These are phyloP conservation scores for Gyrodactylus bullatarudis DNA, from an alignment of 1,140 invertebrate genomes.

Conservation along the genomic window DNA sequence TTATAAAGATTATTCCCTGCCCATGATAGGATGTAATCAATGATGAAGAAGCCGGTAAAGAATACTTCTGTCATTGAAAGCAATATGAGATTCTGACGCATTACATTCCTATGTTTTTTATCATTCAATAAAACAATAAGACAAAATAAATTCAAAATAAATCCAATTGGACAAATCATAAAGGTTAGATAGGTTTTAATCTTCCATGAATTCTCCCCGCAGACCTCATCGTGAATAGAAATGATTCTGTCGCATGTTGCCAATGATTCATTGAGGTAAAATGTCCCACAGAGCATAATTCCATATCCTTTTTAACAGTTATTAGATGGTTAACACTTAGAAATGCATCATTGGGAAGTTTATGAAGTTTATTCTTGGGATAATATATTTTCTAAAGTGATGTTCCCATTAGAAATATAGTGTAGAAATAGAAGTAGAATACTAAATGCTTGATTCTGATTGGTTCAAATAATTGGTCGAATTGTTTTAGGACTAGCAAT, in stretches of 20 bases:
- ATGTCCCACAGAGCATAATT: background rate
- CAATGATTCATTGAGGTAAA: background rate
- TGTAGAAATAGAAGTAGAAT: too few relatives aligned
- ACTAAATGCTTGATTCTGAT: too few relatives aligned
- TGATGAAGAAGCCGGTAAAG: background rate
- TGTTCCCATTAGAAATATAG: too few relatives aligned
- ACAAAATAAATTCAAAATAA: background rate
- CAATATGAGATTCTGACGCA: background rate
- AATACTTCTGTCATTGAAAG: background rate
- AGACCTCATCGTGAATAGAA: background rate
- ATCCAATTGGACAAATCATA: background rate
- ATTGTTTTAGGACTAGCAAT: too few relatives aligned
- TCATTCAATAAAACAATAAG: background rate
- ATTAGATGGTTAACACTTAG: too few relatives aligned
- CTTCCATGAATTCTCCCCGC: background rate
- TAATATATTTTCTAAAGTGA: too few relatives aligned
- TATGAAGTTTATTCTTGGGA: too few relatives aligned
- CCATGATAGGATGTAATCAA: background rate
- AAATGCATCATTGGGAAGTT: too few relatives aligned
- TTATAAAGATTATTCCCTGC: background rate
- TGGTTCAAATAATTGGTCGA: too few relatives aligned
- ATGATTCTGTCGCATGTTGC: background rate
- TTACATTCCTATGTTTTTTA: background rate
- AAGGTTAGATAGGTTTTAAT: background rate
- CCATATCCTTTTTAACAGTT: too few relatives aligned